phyloP scores from a whole-genome alignment of 2,797 vertebrate species.

The Mormyrops boulengeri region DNA sequence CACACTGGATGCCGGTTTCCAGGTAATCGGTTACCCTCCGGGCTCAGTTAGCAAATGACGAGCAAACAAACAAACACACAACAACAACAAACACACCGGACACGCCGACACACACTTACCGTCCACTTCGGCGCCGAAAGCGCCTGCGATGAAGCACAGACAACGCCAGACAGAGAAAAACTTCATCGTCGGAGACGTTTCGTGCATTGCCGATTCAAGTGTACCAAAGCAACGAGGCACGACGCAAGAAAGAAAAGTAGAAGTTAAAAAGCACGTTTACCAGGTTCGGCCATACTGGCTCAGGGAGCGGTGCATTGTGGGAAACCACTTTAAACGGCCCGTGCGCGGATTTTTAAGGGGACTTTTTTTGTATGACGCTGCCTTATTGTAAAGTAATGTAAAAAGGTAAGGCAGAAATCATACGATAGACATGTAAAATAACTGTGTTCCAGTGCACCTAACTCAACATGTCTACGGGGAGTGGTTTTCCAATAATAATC shows the following conservation, averaged over 20 bases:
- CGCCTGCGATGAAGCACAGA: background rate
- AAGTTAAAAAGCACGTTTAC: background rate
- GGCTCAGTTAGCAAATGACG: background rate
- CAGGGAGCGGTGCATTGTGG: slow-evolving; percentile 40
- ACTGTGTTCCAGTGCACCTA: background rate
- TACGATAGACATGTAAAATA: background rate
- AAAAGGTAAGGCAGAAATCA: background rate
- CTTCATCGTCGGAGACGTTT: slow-evolving; percentile 1
- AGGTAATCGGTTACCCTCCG: background rate
- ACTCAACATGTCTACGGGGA: background rate
- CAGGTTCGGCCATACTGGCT: slow-evolving; percentile 38
- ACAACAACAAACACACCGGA: background rate
- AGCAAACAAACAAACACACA: background rate
- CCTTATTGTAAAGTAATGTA: background rate
- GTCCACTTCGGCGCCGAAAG: slow-evolving; percentile 27
- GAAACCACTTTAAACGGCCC: slow-evolving; percentile 29
- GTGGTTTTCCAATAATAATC: background rate
- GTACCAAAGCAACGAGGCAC: background rate
- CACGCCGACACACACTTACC: slow-evolving; percentile 30
- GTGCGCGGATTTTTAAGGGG: background rate
- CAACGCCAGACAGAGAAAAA: slow-evolving; percentile 26
- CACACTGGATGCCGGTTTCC: background rate
- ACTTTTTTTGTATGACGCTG: background rate
- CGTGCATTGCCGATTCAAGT: background rate
- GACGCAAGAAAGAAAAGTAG: background rate